Evolutionary conservation across 2,797 vertebrate species (phyloP).

Genomic region (Arctocebus calabarensis): DNA sequence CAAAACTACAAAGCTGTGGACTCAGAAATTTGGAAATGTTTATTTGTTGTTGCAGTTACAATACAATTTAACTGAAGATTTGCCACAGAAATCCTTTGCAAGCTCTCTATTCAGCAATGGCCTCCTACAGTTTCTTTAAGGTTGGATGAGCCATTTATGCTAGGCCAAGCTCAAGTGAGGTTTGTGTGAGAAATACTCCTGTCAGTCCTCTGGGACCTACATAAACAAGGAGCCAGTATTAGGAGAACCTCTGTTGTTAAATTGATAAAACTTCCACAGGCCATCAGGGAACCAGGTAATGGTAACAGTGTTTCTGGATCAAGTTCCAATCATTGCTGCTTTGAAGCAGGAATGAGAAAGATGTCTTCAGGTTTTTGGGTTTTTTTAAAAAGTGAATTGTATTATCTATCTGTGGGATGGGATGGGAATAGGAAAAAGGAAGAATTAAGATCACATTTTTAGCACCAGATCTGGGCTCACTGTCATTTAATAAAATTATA

Average conservation of each 20-base stretch:
- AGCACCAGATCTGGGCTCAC: background rate
- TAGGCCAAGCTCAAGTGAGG: background rate
- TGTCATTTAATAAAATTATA: background rate
- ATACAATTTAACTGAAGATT: background rate
- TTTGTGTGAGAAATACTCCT: background rate
- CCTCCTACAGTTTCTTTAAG: background rate
- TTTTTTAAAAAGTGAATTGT: background rate
- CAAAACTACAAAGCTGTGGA: constrained; percentile 40
- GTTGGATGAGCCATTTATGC: background rate
- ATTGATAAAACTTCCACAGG: background rate
- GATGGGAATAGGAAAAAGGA: background rate
- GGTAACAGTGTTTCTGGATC: constrained; percentile 61
- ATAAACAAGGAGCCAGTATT: background rate
- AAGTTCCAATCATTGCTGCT: constrained; percentile 36
- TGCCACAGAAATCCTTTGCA: background rate
- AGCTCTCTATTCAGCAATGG: background rate
- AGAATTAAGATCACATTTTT: constrained; percentile 14
- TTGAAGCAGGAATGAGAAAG: constrained; percentile 8
- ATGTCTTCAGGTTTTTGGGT: background rate
- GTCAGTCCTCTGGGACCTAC: background rate
- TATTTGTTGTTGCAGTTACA: constrained; percentile 58
- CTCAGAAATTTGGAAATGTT: constrained; percentile 50
- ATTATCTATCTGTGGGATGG: background rate
- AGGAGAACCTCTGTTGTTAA: constrained; percentile 37
- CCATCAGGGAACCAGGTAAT: background rate